phyloP scores from a whole-genome alignment of 2,888 invertebrate genomes.

The Agrilus biguttatus region DNA sequence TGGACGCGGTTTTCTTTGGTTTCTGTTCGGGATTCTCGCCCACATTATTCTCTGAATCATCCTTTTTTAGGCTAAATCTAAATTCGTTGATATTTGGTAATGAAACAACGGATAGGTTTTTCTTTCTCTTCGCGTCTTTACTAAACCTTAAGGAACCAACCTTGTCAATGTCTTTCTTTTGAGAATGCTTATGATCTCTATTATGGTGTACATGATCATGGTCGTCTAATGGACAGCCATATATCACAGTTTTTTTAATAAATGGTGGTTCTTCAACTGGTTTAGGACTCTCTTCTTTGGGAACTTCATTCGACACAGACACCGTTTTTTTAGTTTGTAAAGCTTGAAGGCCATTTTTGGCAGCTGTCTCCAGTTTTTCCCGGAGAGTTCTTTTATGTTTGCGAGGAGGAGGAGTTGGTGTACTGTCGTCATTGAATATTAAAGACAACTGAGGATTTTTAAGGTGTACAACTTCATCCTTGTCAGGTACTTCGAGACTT shows the following conservation, averaged over 20 bases:
- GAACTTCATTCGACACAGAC: conserved; percentile 7
- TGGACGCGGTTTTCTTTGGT: conserved; percentile 19
- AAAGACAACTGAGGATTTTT: conserved; percentile 24
- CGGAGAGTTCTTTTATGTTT: conserved; percentile 24
- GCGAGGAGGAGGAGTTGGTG: conserved; percentile 28
- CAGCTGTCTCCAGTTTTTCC: conserved; percentile 26
- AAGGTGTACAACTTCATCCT: conserved; percentile 19
- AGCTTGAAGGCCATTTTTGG: conserved; percentile 24
- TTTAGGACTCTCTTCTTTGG: conserved; percentile 9
- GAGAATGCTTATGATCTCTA: conserved; percentile 10
- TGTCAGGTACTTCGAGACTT: conserved; percentile 35
- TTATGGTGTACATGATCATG: conserved; percentile 21
- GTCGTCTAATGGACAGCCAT: conserved; percentile 26
- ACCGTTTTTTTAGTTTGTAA: conserved; percentile 15
- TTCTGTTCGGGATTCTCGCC: conserved; percentile 23
- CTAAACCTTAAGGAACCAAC: conserved; percentile 1
- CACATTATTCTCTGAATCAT: conserved; percentile 19
- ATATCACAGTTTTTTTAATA: conserved; percentile 27
- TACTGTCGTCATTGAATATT: conserved; percentile 23
- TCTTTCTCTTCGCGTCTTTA: conserved; percentile 25
- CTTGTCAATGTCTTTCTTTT: conserved; percentile 5
- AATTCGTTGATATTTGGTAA: conserved; percentile 39
- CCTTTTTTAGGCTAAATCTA: conserved; percentile 24
- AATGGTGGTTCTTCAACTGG: conserved; percentile 25
- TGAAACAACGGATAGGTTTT: conserved; percentile 36